These are phyloP conservation scores for Chorisops tibialis DNA, from an alignment of 2,888 invertebrate species.

Conservation along the genomic window DNA sequence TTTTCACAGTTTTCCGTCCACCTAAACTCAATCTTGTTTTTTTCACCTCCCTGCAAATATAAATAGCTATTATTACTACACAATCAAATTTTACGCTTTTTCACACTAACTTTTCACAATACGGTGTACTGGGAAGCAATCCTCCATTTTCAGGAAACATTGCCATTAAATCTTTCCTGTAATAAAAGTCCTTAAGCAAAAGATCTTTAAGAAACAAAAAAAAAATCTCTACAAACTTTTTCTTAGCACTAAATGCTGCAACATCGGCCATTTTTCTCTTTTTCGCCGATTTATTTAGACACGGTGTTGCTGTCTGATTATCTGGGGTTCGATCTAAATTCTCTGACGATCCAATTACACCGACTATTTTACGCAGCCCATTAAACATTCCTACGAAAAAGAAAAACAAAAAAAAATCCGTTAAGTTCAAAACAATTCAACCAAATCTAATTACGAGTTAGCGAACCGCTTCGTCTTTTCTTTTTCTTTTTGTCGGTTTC, in stretches of 20 bases:
- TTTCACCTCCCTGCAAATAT: slow-evolving; percentile 38
- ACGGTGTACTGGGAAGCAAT: slow-evolving; percentile 58
- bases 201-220: slow-evolving; percentile 8
- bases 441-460: slow-evolving; percentile 63
- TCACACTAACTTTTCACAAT: slow-evolving; percentile 59
- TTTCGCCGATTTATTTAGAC: slow-evolving; percentile 60
- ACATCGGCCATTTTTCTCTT: slow-evolving; percentile 63
- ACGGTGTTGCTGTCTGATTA: slow-evolving; percentile 54
- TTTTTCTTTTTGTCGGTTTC: slow-evolving; percentile 60
- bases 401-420: slow-evolving; percentile 22
- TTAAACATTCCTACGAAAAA: slow-evolving; percentile 64
- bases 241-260: slow-evolving; percentile 62
- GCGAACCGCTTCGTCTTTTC: slow-evolving; percentile 80
- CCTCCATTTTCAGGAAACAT: slow-evolving; percentile 59
- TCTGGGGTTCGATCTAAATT: slow-evolving; percentile 49
- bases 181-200: background rate
- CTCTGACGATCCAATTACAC: slow-evolving; percentile 58
- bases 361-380: slow-evolving; percentile 75
- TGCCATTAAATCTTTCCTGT: slow-evolving; percentile 62
- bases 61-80: slow-evolving; percentile 34
- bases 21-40: slow-evolving; percentile 39
- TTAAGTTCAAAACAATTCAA: slow-evolving; percentile 23
- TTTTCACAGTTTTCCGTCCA: slow-evolving; percentile 37
- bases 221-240: slow-evolving; percentile 56
- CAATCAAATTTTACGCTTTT: background rate